These are phyloP conservation scores for Harpalus rufipes DNA, from an alignment of 2,888 invertebrate species.

Conservation along the genomic window DNA sequence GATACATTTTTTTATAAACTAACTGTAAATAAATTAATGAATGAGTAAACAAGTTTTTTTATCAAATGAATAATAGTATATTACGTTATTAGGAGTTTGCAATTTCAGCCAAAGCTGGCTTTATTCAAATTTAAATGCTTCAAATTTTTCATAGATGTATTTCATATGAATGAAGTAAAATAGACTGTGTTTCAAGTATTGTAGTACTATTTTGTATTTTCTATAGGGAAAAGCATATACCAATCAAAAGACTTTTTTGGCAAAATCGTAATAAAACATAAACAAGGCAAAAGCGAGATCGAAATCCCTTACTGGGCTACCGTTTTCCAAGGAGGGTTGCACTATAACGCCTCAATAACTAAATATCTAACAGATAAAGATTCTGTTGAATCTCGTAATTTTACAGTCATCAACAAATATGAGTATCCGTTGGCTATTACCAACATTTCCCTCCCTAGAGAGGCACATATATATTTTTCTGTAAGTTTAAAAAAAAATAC, in stretches of 20 bases:
- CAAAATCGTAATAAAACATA: constrained; percentile 79
- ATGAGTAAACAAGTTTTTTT: too few relatives aligned
- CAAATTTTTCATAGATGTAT: too few relatives aligned
- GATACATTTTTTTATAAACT: too few relatives aligned
- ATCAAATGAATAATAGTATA: too few relatives aligned
- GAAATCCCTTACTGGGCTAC: constrained; percentile 84
- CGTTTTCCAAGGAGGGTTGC: constrained; percentile 81
- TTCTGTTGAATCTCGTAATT: constrained; percentile 77
- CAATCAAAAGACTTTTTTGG: constrained; percentile 80
- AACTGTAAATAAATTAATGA: too few relatives aligned
- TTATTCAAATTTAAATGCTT: too few relatives aligned
- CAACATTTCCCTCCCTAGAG: constrained; percentile 83
- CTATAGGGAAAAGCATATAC: constrained; percentile 80
- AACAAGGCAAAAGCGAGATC: constrained; percentile 76
- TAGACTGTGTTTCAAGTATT: not conserved
- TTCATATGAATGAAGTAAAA: too few relatives aligned
- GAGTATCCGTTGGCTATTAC: constrained; percentile 85
- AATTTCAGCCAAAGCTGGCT: too few relatives aligned
- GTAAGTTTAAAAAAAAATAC: constrained; percentile 74
- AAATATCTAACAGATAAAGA: constrained; percentile 77
- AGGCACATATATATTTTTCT: constrained; percentile 81
- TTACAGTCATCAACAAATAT: constrained; percentile 86
- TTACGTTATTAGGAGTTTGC: too few relatives aligned
- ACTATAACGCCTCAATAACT: constrained; percentile 79
- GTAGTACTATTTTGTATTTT: constrained; percentile 13